Conservation (phyloP, 2,888 invertebrate species). For the Dryobotodes eremita region DNA sequence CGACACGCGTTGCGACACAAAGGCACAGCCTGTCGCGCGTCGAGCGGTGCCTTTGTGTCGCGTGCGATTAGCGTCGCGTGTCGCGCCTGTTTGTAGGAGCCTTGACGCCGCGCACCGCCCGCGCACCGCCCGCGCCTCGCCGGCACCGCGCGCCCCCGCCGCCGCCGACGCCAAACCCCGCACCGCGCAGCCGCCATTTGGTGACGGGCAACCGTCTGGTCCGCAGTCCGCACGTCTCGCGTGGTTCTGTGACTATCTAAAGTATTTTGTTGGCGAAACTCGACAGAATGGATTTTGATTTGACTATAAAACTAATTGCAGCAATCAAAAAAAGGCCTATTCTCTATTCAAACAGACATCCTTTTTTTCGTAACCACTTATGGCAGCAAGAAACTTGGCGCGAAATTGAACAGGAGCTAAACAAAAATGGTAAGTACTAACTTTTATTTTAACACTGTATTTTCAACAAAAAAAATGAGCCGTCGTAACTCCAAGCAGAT, state of each 20-base stretch:
- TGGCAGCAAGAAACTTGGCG: not conserved
- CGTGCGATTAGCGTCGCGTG: too few species aligned
- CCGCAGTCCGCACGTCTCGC: not conserved
- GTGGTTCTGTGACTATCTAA: not conserved
- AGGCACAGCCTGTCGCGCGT: too few species aligned
- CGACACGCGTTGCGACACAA: too few species aligned
- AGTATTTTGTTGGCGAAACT: not conserved
- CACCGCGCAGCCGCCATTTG: not conserved
- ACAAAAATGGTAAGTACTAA: not conserved
- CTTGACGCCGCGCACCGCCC: too few species aligned
- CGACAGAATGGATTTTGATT: not conserved
- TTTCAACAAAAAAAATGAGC: too few species aligned
- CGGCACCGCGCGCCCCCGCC: too few species aligned
- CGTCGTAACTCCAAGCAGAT: too few species aligned
- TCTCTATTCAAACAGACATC: not conserved
- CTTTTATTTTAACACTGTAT: too few species aligned
- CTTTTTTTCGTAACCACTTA: not conserved
- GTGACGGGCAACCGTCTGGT: not conserved
- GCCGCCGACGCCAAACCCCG: not conserved
- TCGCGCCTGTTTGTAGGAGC: too few species aligned
- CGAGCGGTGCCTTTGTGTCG: too few species aligned
- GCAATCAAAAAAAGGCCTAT: not conserved
- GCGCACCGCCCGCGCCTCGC: too few species aligned
- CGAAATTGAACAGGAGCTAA: not conserved
- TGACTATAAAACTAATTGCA: not conserved